These are phyloP conservation scores for Lamprologus sp. DNA, from an alignment of 2,113 vertebrate genomes.

Conservation along the genomic window DNA sequence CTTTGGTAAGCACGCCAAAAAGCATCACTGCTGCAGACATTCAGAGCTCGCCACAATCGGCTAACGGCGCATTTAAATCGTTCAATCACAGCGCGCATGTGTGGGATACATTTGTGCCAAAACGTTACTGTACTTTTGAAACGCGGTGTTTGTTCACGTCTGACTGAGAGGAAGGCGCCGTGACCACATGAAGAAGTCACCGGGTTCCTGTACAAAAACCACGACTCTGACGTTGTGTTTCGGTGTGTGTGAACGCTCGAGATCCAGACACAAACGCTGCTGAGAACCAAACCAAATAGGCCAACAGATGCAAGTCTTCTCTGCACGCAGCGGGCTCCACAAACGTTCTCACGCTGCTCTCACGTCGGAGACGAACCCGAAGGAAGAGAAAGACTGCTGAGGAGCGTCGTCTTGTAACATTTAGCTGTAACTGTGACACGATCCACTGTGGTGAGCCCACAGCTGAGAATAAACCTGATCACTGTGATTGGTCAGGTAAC, in stretches of 20 bases:
- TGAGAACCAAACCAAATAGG: neutral
- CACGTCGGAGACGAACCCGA: neutral
- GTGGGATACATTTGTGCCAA: no score
- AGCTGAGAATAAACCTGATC: neutral
- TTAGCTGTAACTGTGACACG: rapidly evolving
- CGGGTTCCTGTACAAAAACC: neutral
- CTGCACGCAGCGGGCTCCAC: neutral
- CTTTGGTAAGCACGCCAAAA: neutral
- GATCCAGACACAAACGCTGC: neutral
- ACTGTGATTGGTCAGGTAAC: neutral
- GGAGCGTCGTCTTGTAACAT: neutral
- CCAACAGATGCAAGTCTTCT: neutral
- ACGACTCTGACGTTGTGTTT: rapidly evolving
- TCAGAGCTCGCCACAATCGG: neutral
- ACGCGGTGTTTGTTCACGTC: neutral
- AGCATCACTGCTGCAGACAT: neutral
- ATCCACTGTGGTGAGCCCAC: neutral
- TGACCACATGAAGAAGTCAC: neutral
- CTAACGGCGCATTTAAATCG: no score
- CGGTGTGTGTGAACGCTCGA: neutral
- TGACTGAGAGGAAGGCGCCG: neutral
- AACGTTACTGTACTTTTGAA: neutral
- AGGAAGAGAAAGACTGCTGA: neutral
- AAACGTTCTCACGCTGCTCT: neutral
- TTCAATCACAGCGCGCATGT: neutral